Evolutionary conservation across 2,888 invertebrate genomes (phyloP), one percentile per base, ranked within the genome.

Genomic region (Glaucopsyche alexis): DNA sequence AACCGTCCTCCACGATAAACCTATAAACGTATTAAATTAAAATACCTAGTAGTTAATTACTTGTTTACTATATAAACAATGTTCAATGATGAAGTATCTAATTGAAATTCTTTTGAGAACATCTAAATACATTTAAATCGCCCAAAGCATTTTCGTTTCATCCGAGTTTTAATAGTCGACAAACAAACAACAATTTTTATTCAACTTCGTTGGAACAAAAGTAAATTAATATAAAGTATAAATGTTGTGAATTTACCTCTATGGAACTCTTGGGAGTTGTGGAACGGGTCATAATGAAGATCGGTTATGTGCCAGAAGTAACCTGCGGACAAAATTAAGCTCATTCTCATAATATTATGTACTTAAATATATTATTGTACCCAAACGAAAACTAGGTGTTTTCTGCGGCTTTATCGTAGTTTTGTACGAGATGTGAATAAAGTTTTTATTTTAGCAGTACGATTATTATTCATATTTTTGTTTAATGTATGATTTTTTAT

Each of bases 301-400:
- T 98, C 98, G 81, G 98, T 97, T 88, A 98, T 96, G 93, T 98
- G 98, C 98, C 98, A 98, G 92, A 98, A 98, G 90, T 96, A 97
- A 80, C 98, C 98, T 98, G 95, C 1, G 95, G 96, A 84, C 82
- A 84, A 86, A 85, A 80, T 76, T 77, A 45, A 67, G 14, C 50
- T 72, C 11, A 60, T 60, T 52, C 38, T 64, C 47, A 47, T 64
- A n/a, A n/a, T n/a, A n/a, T n/a, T n/a, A n/a, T n/a, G n/a, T n/a
- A 29, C 2, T 16, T 45, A 19, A 71, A 60, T 8, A 60, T 8
- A 64, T 71, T 29, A 71, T 64, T 64, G 45, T 47, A 45, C 14
- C 49, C 9, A 71, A n/a, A 16, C n/a, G 14, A 42, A 7, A 50
- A 71, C 7, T 72, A 65, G 16, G 9, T 52, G 9, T 52, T 29